Percentiles rank a stretch among this genome's conserved stretches.
Conservation (phyloP, 2,888 invertebrate species). For the Lasiommata megera region DNA sequence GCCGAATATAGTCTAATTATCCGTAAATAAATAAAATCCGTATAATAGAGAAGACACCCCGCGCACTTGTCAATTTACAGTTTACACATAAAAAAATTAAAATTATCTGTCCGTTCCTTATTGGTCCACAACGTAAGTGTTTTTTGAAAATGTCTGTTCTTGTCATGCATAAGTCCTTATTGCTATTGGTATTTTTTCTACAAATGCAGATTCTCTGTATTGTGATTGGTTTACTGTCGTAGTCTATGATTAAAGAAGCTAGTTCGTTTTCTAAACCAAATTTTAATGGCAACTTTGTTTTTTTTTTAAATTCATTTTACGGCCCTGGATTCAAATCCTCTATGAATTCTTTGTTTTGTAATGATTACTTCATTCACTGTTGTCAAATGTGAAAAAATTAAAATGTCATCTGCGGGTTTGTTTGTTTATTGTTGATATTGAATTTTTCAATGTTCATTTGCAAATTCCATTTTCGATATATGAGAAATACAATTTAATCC, state of each 20-base stretch:
- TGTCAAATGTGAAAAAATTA: no score
- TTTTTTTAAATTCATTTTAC: no score
- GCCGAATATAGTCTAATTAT: slow-evolving; percentile 41
- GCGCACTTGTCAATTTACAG: slow-evolving; percentile 72
- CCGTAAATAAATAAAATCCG: slow-evolving; percentile 69
- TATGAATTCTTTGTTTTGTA: no score
- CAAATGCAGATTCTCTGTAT: neutral
- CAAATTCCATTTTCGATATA: no score
- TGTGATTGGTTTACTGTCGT: slow-evolving; percentile 18
- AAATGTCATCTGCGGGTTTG: no score
- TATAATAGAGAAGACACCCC: slow-evolving; percentile 34
- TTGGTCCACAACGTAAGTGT: slow-evolving; percentile 57
- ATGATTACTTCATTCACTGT: no score
- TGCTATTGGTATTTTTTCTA: slow-evolving; percentile 22
- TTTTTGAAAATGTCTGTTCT: slow-evolving; percentile 38
- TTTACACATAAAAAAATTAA: slow-evolving; percentile 34
- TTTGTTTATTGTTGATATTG: no score
- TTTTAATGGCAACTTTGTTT: no score
- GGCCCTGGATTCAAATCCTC: no score
- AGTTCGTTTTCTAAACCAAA: neutral
- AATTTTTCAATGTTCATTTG: neutral
- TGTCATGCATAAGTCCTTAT: slow-evolving; percentile 15
- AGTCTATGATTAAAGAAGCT: neutral
- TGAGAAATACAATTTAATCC: no score
- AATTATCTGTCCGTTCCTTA: slow-evolving; percentile 68